Conservation (phyloP, 2,888 invertebrate genomes). For the Eubasilissa splendida region DNA sequence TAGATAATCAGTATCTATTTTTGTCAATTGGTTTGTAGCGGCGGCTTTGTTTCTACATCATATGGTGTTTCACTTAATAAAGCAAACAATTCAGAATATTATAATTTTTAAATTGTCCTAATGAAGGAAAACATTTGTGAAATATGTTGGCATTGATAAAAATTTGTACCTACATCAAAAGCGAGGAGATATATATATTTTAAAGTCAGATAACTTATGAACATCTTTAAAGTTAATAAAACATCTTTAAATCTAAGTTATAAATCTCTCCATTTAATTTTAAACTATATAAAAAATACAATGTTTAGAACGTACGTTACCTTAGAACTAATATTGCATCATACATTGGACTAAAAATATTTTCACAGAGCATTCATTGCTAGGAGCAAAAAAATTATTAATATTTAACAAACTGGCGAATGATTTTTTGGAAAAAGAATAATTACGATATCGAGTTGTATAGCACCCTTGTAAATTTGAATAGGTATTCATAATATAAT, state of each 20-base stretch:
- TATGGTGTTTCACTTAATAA: too few species aligned
- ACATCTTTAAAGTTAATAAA: background rate
- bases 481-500: too few species aligned
- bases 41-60: too few species aligned
- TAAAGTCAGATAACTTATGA: slow-evolving; percentile 21
- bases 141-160: too few species aligned
- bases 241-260: background rate
- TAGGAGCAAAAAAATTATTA: slow-evolving; percentile 11
- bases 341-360: slow-evolving; percentile 39
- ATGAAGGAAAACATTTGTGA: too few species aligned
- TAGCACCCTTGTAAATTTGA: slow-evolving; percentile 3
- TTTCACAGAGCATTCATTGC: background rate
- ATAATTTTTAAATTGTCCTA: too few species aligned
- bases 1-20: too few species aligned
- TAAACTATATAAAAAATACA: slow-evolving; percentile 24
- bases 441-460: slow-evolving; percentile 2
- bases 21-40: too few species aligned
- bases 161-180: background rate
- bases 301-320: background rate
- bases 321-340: slow-evolving; percentile 35
- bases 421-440: slow-evolving; percentile 16
- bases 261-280: slow-evolving; percentile 6
- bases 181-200: slow-evolving; percentile 19
- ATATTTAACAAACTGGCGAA: slow-evolving; percentile 11
- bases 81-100: too few species aligned